Base-by-base conservation (phyloP, 2,113 vertebrate species). In the Falcunculus frontatus region DNA sequence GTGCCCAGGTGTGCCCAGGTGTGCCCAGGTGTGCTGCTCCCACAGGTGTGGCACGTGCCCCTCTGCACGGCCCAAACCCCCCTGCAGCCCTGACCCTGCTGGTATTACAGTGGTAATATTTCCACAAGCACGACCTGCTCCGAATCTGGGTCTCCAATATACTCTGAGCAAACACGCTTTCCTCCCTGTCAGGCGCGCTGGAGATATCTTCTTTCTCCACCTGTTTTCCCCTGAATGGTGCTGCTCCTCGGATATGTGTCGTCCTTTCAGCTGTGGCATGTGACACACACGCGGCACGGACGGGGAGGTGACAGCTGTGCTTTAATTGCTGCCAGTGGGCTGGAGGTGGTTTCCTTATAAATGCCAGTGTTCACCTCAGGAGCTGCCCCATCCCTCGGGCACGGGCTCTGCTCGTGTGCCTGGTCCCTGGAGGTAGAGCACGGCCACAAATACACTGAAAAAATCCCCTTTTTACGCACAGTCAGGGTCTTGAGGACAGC, bases 131-230 rank as follows among this genome's bases (percentile, higher is more conserved):
- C 11, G 93, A 96, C 95, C 96, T 95, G 63, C 88, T 57, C 90
- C 30, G 2, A 20, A 6, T 13, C 91, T 11, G 76, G 92, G 85
- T 55, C 95, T 95, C 30, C 93, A 95, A 96, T 94, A 93, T 56
- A 6, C 68, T 81, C 93, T 96, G 95, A 97, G 93, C 96, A 97
- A 97, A 97, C 92, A 93, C 6, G 11, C 91, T 87, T 2, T 16
- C 73, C 92, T 91, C 73, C 19, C 95, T 79, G 82, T 15, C 92
- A 95, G 90, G 27, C 87, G 26, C 37, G 7, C 92, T 5, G 56
- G 1, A 74, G 91, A 73, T 77, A 87, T 93, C 95, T 96, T 75
- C 94, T 64, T 94, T 63, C 84, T n/a, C 89, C 93, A 62, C 47
- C 92, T 78, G 93, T 0, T 26, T 63, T 39, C 27, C 27, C 87